Conservation (phyloP, 2,888 invertebrate species). For the Gnatocerus cornutus region DNA sequence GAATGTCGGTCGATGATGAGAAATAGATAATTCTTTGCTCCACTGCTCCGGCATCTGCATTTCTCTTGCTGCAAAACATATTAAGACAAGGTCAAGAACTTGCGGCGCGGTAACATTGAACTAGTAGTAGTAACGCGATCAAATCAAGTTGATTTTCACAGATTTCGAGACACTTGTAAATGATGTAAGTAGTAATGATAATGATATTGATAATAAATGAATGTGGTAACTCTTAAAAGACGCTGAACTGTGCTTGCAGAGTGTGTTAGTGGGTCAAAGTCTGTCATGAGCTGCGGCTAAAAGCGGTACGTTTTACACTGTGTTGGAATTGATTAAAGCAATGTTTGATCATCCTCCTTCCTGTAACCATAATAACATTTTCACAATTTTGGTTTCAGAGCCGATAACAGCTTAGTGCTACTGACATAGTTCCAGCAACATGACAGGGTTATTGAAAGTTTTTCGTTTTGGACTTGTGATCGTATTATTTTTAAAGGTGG, state of each 20-base stretch:
- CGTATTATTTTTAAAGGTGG: constrained; percentile 64
- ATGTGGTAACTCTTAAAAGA: constrained; percentile 58
- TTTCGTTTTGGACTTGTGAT: constrained; percentile 60
- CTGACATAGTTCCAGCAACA: constrained; percentile 61
- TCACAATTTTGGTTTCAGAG: constrained; percentile 67
- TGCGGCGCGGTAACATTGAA: constrained; percentile 6
- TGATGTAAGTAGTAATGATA: not conserved
- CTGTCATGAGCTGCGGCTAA: constrained; percentile 64
- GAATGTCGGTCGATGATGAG: constrained; percentile 63
- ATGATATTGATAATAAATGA: constrained; percentile 42
- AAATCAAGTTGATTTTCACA: not conserved
- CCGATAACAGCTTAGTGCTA: constrained; percentile 59
- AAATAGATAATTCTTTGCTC: constrained; percentile 61
- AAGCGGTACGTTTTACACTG: constrained; percentile 45
- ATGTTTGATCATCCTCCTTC: constrained; percentile 49
- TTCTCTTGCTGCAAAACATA: constrained; percentile 54
- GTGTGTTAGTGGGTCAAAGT: constrained; percentile 71
- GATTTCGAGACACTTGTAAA: not conserved
- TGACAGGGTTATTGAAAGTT: constrained; percentile 64
- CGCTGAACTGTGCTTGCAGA: constrained; percentile 67
- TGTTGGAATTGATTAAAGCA: constrained; percentile 19
- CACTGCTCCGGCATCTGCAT: constrained; percentile 56
- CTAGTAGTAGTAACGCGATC: not conserved
- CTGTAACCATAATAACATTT: constrained; percentile 62
- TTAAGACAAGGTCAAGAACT: constrained; percentile 58